These are phyloP conservation scores for Mastomys coucha DNA, from an alignment of 2,113 vertebrate species.

Conservation along the genomic window DNA sequence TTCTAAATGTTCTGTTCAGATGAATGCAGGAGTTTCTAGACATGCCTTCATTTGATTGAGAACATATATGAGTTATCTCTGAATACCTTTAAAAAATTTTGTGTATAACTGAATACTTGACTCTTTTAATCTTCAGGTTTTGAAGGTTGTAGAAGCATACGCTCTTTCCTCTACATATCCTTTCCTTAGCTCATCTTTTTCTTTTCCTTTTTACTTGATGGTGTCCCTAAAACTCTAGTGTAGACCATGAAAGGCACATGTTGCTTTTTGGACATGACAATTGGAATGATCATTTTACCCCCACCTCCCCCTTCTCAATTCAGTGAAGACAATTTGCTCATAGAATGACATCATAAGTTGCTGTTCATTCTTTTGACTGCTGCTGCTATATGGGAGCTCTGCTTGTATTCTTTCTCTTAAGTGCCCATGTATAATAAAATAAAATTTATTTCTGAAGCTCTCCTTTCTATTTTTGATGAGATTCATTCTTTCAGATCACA, in stretches of 20 bases:
- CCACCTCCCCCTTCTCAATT: background rate
- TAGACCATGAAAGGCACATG: background rate
- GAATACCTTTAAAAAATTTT: background rate
- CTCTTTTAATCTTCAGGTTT: background rate
- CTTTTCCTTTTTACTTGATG: background rate
- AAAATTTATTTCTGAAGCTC: background rate
- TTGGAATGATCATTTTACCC: background rate
- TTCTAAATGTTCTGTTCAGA: background rate
- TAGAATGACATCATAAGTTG: background rate
- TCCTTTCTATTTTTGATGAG: background rate
- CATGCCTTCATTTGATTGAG: background rate
- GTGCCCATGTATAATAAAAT: background rate
- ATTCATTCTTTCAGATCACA: background rate
- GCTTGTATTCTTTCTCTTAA: background rate
- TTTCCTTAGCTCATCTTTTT: background rate
- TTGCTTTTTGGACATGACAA: background rate
- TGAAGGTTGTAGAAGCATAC: background rate
- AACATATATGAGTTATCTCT: background rate
- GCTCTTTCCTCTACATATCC: background rate
- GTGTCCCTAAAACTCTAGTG: background rate
- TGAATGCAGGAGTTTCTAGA: background rate
- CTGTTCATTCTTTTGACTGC: background rate
- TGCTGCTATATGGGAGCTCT: too few relatives aligned
- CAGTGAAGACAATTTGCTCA: background rate
- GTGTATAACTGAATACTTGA: background rate